Conservation (phyloP, 1,140 invertebrate species). For the Acromyrmex echinatior region DNA sequence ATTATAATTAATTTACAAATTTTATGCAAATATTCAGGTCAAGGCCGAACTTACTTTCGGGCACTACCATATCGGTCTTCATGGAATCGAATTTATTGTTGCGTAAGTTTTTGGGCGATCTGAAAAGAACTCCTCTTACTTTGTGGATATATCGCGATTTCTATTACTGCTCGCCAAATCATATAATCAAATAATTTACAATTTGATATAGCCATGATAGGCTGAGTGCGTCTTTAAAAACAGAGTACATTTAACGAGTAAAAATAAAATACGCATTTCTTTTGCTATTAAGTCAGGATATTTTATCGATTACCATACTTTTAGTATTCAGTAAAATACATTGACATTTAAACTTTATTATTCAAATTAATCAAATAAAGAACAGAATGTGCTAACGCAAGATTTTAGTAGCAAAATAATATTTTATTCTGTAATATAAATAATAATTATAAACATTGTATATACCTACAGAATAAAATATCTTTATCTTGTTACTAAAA, state of each 20-base stretch:
- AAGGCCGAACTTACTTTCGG: constrained; percentile 59
- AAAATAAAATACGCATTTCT: background rate
- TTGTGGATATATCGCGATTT: background rate
- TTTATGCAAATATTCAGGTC: background rate
- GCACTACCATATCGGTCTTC: constrained; percentile 36
- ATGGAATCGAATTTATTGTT: constrained; percentile 40
- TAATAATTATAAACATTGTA: too few relatives aligned
- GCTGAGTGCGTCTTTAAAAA: background rate
- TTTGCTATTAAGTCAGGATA: background rate
- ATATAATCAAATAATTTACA: background rate
- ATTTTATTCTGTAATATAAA: too few relatives aligned
- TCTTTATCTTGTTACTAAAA: too few relatives aligned
- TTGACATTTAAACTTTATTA: background rate
- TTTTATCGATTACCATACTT: background rate
- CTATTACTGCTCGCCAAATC: background rate
- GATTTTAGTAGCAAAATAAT: too few relatives aligned
- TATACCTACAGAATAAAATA: too few relatives aligned
- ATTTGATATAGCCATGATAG: background rate
- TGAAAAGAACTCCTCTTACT: constrained; percentile 51
- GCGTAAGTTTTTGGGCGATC: constrained; percentile 57
- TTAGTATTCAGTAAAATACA: background rate
- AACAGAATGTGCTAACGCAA: too few relatives aligned
- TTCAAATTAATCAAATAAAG: background rate
- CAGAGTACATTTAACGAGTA: background rate
- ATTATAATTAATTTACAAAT: background rate